Evolutionary conservation across 1,140 invertebrate species (phyloP), one percentile per base, ranked within the genome.

Genomic region (Lepidurus arcticus): DNA sequence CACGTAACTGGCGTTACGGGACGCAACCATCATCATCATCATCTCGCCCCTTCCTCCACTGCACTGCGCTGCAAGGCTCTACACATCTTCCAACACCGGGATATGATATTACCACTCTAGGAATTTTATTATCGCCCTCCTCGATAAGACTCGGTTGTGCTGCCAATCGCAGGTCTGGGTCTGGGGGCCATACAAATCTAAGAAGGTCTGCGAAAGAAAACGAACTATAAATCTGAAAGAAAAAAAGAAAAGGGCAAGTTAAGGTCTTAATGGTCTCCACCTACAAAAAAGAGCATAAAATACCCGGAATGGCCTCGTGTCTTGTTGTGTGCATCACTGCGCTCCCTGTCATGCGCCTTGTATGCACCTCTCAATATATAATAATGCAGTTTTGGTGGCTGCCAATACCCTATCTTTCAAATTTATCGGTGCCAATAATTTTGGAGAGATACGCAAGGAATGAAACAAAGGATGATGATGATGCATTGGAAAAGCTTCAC

Each of bases 1-100:
- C 53, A 65, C 53, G 53, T 65, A 65, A 65, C 53, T 65, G 53
- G 53, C 53, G 53, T 65, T 65, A 65, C 53, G 53, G 53, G 53
- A 21, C 53, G 16, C 53, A 65, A 65, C 53, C 16, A 65, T 65
- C 53, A 65, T 65, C 53, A 65, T 65, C 53, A 65, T 65, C 53
- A 21, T 65, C 53, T 65, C 9, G 9, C 53, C 21, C 53, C 21
- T 65, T 9, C 21, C 8, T 7, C 21, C 47, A n/a, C 13, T 9
- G 13, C 6, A 13, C 21, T 13, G 9, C 6, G 9, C 53, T 65
- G n/a, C 7, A 34, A 0, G 21, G 16, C 53, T n/a, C 53, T 65
- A n/a, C 53, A 65, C 21, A 21, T 7, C 53, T n/a, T n/a, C 53
- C 21, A 65, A 65, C 53, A n/a, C 16, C 53, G 34, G n/a, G 53